Evolutionary conservation across 1,140 invertebrate species (phyloP).

Genomic region (Zaprionus capensis): DNA sequence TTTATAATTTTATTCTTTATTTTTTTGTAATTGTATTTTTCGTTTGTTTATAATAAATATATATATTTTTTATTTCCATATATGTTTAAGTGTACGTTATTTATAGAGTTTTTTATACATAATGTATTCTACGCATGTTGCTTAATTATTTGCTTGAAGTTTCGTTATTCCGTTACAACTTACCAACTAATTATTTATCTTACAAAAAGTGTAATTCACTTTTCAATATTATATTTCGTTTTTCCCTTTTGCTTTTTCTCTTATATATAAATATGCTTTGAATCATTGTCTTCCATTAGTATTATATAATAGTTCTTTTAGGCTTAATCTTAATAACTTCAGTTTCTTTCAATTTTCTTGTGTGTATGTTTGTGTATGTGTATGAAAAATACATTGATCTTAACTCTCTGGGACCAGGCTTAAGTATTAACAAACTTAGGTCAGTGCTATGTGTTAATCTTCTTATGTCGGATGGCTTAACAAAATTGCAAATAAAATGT

Average conservation of each 20-base stretch:
- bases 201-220: slow-evolving; percentile 64
- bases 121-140: slow-evolving; percentile 65
- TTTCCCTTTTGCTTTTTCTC: slow-evolving; percentile 27
- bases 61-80: slow-evolving; percentile 42
- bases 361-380: slow-evolving; percentile 26
- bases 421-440: slow-evolving; percentile 64
- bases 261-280: slow-evolving; percentile 59
- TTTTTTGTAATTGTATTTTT: slow-evolving; percentile 79
- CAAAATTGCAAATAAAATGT: slow-evolving; percentile 73
- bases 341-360: slow-evolving; percentile 31
- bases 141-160: slow-evolving; percentile 68
- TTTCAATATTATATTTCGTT: slow-evolving; percentile 25
- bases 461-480: slow-evolving; percentile 68
- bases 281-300: slow-evolving; percentile 77
- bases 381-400: slow-evolving; percentile 68
- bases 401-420: slow-evolving; percentile 38
- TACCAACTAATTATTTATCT: slow-evolving; percentile 65
- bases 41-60: slow-evolving; percentile 80
- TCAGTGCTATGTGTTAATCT: slow-evolving; percentile 73
- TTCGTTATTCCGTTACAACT: slow-evolving; percentile 62
- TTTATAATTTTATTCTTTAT: slow-evolving; percentile 50
- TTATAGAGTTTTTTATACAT: slow-evolving; percentile 73
- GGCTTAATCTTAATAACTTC: slow-evolving; percentile 54
- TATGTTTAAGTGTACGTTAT: slow-evolving; percentile 59
- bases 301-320: slow-evolving; percentile 37